phyloP scores from a whole-genome alignment of 2,888 invertebrate species.

The Perizoma flavofasciatum region DNA sequence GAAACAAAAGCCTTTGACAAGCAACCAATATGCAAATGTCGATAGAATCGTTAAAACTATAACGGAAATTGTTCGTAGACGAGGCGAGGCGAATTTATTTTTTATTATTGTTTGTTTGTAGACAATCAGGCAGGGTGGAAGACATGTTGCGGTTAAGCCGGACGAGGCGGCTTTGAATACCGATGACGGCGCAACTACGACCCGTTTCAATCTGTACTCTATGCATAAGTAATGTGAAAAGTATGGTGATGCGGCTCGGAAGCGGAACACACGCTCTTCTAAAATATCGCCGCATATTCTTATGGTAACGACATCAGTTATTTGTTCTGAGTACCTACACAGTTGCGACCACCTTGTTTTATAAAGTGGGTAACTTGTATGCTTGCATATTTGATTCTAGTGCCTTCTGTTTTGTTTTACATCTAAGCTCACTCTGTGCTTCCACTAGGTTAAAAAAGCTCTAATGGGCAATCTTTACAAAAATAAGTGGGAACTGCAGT shows the following conservation, averaged over 20 bases:
- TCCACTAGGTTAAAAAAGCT: neutral
- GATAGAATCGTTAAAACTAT: slow-evolving; percentile 39
- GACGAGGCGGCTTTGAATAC: slow-evolving; percentile 72
- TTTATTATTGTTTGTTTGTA: slow-evolving; percentile 67
- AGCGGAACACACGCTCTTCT: slow-evolving; percentile 69
- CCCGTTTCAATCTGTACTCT: slow-evolving; percentile 82
- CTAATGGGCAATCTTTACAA: no score
- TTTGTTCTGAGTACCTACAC: slow-evolving; percentile 57
- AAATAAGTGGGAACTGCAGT: no score
- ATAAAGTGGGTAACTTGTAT: slow-evolving; percentile 25
- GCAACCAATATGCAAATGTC: slow-evolving; percentile 33
- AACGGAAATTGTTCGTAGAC: slow-evolving; percentile 37
- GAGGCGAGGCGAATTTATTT: slow-evolving; percentile 39
- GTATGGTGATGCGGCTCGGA: slow-evolving; percentile 74
- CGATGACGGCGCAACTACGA: slow-evolving; percentile 76
- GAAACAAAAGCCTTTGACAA: slow-evolving; percentile 28
- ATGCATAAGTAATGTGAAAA: slow-evolving; percentile 83
- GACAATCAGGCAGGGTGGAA: slow-evolving; percentile 70
- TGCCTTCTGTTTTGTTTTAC: slow-evolving; percentile 6
- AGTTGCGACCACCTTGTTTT: slow-evolving; percentile 20
- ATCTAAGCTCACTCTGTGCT: neutral
- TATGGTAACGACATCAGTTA: slow-evolving; percentile 72
- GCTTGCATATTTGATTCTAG: slow-evolving; percentile 25
- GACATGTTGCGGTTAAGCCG: slow-evolving; percentile 71
- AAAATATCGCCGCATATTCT: slow-evolving; percentile 78